Base-by-base conservation (phyloP, 2,113 vertebrate species). In the Pollachius pollachius region DNA sequence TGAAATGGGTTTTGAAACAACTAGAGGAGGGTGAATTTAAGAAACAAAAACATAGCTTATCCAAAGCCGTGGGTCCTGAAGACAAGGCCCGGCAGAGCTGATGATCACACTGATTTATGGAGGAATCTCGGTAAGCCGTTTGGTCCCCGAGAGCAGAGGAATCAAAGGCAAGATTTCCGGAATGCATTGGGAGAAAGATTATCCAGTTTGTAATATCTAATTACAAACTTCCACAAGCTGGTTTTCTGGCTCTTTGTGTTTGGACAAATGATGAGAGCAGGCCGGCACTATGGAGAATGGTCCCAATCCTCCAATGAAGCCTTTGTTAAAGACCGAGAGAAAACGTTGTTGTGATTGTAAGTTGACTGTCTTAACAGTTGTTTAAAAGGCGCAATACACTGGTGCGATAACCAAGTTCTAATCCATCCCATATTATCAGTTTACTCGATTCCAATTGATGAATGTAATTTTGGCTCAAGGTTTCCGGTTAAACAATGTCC, bases 141-240 rank as follows among this genome's bases (percentile, higher is more conserved):
- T 87, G 85, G 87, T 90, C 87, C 74, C 81, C 83, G 78, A 67
- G 65, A 86, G 77, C 68, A 48, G 66, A 71, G 73, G 73, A 89
- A 91, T 89, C 85, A 92, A 91, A 90, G 88, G 79, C 70, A 84
- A 90, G 84, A 87, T 88, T 87, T 92, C 87, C 88, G 89, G 85
- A 89, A 81, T 73, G 88, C 81, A 84, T 75, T 66, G 84, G 85
- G 81, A 82, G 79, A 78, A 84, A 89, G 89, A 92, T 92, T 89
- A 92, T 83, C 82, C 81, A 82, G 83, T 84, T 85, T 85, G 83
- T 87, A 69, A 76, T 83, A 85, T 88, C 87, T 87, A 89, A 89
- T 91, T 91, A 75, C 89, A 87, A 84, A 91, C 81, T 80, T 85
- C 86, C 85, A 88, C 61, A 52, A 80, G 80, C 86, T 85, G 78